Percentiles rank a stretch among this genome's conserved stretches.
phyloP scores from a whole-genome alignment of 2,797 vertebrate species.

The Tinamus major region DNA sequence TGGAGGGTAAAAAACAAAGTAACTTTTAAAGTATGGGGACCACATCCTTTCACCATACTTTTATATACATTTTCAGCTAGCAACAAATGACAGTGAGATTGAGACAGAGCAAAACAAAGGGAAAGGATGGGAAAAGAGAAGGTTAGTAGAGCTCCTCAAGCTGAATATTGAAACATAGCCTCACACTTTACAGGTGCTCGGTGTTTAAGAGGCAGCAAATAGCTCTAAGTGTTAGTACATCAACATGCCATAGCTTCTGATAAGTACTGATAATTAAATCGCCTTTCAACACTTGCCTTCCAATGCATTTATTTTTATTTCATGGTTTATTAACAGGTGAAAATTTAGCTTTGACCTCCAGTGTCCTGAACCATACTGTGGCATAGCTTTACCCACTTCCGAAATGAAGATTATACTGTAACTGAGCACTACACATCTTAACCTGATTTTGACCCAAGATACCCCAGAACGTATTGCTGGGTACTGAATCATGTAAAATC shows the following conservation, averaged over 20 bases:
- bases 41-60: background rate
- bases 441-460: conserved; percentile 50
- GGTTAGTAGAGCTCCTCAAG: background rate
- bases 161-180: background rate
- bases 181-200: background rate
- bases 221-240: background rate
- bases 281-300: background rate
- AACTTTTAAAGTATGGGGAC: background rate
- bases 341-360: background rate
- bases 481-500: conserved; percentile 18
- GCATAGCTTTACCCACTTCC: background rate
- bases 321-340: background rate
- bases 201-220: background rate
- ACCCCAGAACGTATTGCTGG: background rate
- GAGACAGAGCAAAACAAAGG: background rate
- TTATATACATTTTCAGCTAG: too few species aligned
- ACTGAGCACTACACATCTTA: background rate
- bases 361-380: background rate
- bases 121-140: background rate
- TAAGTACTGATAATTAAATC: background rate
- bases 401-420: background rate
- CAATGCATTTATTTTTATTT: background rate
- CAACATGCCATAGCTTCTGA: background rate
- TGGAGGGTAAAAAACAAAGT: background rate
- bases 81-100: background rate